Evolutionary conservation across 2,113 vertebrate genomes (phyloP).

Genomic region (Ptychochromis oligacanthus): DNA sequence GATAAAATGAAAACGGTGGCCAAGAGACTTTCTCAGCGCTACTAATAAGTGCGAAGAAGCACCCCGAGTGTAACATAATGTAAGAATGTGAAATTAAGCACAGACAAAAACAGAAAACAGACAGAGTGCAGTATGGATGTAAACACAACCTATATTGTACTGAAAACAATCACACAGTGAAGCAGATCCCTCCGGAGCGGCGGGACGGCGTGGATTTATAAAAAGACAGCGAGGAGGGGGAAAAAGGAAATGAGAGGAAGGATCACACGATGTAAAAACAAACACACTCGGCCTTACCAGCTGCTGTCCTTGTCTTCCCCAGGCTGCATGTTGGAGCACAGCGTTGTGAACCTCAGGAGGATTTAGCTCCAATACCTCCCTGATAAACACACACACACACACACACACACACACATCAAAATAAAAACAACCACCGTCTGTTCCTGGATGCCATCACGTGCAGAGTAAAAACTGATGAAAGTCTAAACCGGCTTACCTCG

Average conservation of each 20-base stretch:
- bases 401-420: conserved; percentile 7
- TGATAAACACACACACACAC: conserved; percentile 63
- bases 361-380: conserved; percentile 96
- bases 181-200: conserved; percentile 3
- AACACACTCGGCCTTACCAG: conserved; percentile 82
- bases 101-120: not conserved
- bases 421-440: not conserved
- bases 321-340: conserved; percentile 91
- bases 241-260: conserved; percentile 3
- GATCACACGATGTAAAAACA: not conserved
- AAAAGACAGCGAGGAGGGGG: not conserved
- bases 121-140: not conserved
- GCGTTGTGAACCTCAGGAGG: conserved; percentile 96
- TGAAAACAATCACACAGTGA: not conserved
- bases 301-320: conserved; percentile 92
- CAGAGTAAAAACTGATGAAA: not conserved
- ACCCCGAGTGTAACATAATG: conserved; percentile 1
- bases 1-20: not conserved
- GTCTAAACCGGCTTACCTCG: conserved; percentile 74
- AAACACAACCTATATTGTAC: not conserved
- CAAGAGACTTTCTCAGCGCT: not conserved
- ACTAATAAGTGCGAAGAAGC: conserved; percentile 1
- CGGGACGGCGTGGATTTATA: not conserved
- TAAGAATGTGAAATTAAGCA: not conserved
- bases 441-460: not conserved